These are phyloP conservation scores for Diplogasteroides magnus DNA, from an alignment of 1,140 invertebrate species.

Conservation along the genomic window DNA sequence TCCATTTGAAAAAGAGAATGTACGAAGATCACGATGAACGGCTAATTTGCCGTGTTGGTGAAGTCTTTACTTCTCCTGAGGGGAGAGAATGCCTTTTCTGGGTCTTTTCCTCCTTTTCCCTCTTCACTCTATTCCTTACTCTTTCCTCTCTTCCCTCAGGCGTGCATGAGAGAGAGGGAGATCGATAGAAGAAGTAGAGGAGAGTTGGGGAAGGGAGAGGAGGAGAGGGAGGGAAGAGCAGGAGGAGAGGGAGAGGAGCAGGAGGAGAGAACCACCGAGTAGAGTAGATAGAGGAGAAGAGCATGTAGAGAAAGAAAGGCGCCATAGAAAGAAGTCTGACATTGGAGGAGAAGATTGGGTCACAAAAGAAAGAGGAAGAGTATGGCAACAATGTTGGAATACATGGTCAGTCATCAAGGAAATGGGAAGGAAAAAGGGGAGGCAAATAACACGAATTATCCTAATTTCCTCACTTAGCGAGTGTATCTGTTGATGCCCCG, in stretches of 20 bases:
- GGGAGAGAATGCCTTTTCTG: no score
- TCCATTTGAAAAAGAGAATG: no score
- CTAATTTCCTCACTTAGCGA: no score
- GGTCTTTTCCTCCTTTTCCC: no score
- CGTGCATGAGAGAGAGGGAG: not conserved
- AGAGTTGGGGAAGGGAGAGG: not conserved
- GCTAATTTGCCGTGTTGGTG: no score
- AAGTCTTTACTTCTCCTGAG: no score
- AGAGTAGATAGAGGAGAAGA: not conserved
- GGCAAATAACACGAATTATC: no score
- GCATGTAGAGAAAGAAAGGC: not conserved
- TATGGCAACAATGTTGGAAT: not conserved
- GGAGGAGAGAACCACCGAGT: not conserved
- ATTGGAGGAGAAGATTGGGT: not conserved
- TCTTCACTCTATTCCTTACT: no score
- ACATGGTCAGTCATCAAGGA: no score
- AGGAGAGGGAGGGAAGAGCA: not conserved
- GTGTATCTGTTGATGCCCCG: no score
- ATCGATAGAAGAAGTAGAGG: not conserved
- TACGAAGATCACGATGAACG: no score
- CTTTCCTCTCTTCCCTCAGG: no score
- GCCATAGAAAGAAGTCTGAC: not conserved
- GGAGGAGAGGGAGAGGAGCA: not conserved
- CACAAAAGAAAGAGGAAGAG: not conserved
- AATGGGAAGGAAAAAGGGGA: not conserved